Evolutionary conservation across 2,888 invertebrate species (phyloP), one percentile per base, ranked within the genome.

Genomic region (Entomobrya multifasciata): DNA sequence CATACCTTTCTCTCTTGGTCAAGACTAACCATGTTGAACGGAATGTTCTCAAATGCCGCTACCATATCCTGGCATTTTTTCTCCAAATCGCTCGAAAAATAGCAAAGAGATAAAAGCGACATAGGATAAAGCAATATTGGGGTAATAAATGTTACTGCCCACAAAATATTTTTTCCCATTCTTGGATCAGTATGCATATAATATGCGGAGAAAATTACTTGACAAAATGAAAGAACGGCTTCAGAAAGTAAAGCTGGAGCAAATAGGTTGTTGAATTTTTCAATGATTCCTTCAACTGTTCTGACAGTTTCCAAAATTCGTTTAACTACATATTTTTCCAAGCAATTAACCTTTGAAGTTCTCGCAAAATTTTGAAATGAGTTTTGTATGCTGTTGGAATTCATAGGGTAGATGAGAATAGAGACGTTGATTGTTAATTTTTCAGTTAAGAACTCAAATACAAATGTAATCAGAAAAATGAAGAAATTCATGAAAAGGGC

Each of bases 1-100:
- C n/a, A n/a, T 57, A 76, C 78, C 44, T 22, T 62, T 49, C 62
- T 60, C 25, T 78, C 57, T 25, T 77, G 60, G 6, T 77, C 62
- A 4, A n/a, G 0, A n/a, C 77, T 77, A 0, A 77, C 17, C 0
- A 25, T 8, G 11, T 44, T 77, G 15, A 77, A 47, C 15, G 77
- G 47, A 0, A 77, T 10, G 15, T 77, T 44, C 44, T 77, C 60
- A 22, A 77, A 62, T 22, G 22, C n/a, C 10, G 15, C 20, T 25
- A 77, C 1, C 62, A 60, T 41, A 6, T 60, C n/a, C 0, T 57
- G 20, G 20, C 77, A 77, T 17, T 17, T 62, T 10, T 15, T 36
- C 2, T 44, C 17, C 15, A 77, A 13, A 4, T 25, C 20, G 22
- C 44, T 77, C 20, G 77, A 77, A 77, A 57, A 62, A 41, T 60